phyloP scores from a whole-genome alignment of 2,888 invertebrate species.

The Nezara viridula region DNA sequence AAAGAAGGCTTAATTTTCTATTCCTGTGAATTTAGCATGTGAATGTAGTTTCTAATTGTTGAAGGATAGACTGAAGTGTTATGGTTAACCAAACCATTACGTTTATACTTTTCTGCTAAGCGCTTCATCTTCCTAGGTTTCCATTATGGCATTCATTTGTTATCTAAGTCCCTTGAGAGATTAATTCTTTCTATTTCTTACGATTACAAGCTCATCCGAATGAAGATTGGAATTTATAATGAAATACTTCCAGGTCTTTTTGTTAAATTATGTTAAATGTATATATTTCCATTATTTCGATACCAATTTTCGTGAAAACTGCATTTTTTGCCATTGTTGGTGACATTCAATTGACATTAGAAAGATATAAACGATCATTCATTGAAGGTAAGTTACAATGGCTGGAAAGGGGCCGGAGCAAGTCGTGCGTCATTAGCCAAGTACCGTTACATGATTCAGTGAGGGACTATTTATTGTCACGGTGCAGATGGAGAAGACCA shows the following conservation, averaged over 20 bases:
- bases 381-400: background rate
- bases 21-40: background rate
- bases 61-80: background rate
- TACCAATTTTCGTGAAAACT: background rate
- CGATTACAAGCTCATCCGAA: background rate
- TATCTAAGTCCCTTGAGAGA: background rate
- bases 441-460: constrained; percentile 10
- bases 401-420: background rate
- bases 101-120: background rate
- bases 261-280: too few species aligned
- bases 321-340: background rate
- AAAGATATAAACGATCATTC: background rate
- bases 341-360: background rate
- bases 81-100: background rate
- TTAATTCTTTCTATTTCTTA: background rate
- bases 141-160: background rate
- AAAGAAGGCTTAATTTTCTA: background rate
- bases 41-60: background rate
- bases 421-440: constrained; percentile 28
- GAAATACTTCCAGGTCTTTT: background rate
- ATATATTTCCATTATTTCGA: background rate
- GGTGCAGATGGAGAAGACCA: background rate
- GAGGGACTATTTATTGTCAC: constrained; percentile 18
- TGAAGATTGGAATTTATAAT: background rate
- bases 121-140: background rate